These are phyloP conservation scores for Boloria euphrosyne DNA, from an alignment of 2,888 invertebrate species.

Conservation along the genomic window DNA sequence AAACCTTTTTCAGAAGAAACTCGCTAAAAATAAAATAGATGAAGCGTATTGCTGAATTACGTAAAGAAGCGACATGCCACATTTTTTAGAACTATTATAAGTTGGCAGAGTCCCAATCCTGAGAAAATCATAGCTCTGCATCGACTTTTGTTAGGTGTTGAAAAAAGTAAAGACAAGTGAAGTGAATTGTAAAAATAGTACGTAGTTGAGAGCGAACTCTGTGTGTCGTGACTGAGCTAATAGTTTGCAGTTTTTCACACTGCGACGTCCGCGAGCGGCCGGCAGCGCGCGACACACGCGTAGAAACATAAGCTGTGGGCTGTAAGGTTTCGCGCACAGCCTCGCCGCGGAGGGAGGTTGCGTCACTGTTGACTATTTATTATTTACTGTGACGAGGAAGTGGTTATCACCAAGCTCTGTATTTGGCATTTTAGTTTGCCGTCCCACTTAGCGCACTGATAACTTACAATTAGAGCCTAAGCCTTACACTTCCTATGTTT, in stretches of 20 bases:
- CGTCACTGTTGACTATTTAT: conserved; percentile 47
- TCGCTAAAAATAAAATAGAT: not conserved
- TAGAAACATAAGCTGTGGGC: conserved; percentile 15
- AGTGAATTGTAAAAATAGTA: not conserved
- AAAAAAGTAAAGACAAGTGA: not conserved
- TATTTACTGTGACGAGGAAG: conserved; percentile 33
- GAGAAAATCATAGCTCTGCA: conserved; percentile 14
- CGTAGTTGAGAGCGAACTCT: not conserved
- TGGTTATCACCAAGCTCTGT: conserved; percentile 19
- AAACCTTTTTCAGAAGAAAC: not conserved
- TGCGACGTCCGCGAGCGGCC: conserved; percentile 4
- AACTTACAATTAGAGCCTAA: conserved; percentile 22
- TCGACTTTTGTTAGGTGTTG: not conserved
- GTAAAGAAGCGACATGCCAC: conserved; percentile 10
- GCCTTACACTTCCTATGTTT: conserved; percentile 18
- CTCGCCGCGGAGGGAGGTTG: conserved; percentile 42
- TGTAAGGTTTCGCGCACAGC: conserved; percentile 25
- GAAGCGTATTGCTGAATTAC: conserved; percentile 4
- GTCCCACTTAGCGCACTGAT: conserved; percentile 25
- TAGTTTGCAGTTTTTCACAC: conserved; percentile 18
- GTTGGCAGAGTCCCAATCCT: conserved; percentile 32
- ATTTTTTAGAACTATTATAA: conserved; percentile 22
- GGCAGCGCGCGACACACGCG: not conserved
- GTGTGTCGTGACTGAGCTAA: not conserved
- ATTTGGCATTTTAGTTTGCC: conserved; percentile 23